Evolutionary conservation across 2,888 invertebrate genomes (phyloP), one percentile per base, ranked within the genome.

Genomic region (Syritta pipiens): DNA sequence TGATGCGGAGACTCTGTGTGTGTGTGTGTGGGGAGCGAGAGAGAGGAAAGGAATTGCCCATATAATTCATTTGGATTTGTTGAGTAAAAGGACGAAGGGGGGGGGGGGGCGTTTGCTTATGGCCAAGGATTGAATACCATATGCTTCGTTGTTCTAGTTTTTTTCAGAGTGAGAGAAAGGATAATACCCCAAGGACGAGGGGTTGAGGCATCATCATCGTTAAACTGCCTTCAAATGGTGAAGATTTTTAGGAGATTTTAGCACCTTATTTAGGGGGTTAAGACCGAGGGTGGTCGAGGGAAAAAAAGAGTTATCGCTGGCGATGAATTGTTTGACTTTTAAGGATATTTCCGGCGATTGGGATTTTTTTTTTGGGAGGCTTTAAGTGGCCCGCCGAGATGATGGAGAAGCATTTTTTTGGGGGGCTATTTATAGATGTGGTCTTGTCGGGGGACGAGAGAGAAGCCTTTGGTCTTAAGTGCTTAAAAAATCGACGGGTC

Each of bases 31-130:
- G 35, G 14, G 37, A 7, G 14, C 22, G 26, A 14, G 57, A 30
- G 28, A 48, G 51, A 55, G 60, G 17, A 79, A 79, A 79, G 49
- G 74, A 79, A 79, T 79, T 79, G 79, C 57, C 74, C 67, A 74
- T 79, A 79, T 79, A 79, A 79, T 74, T 79, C 79, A 74, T 79
- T 79, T 79, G 79, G 62, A 79, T 74, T 79, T 79, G 79, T 67
- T 74, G 48, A 53, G 55, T 35, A 4, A 37, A 40, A 32, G 26
- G n/a, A 44, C 49, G 17, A 10, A 35, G 42, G 32, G 20, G 57
- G 12, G 24, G 14, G 42, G 14, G 57, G 60, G 49, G 49, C 55
- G 55, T 72, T 55, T 60, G 53, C 53, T 60, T 42, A 72, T 67
- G 79, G 55, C 59, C 57, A 44, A 67, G 72, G 72, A 74, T 79